Evolutionary conservation across 2,113 vertebrate genomes (phyloP).

Genomic region (Psittacara wagleri): DNA sequence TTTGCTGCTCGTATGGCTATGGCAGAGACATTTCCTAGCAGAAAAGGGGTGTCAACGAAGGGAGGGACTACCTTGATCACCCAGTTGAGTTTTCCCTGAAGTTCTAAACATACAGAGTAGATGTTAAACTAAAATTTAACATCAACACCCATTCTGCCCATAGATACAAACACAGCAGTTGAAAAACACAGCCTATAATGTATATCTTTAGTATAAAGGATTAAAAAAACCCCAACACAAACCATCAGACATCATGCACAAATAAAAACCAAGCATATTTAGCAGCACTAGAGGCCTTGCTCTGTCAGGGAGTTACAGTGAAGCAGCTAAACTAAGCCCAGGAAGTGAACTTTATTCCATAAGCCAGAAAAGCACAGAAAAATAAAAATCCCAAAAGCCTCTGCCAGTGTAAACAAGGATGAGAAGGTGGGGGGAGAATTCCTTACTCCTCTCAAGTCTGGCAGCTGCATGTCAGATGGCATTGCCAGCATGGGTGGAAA

Average conservation of each 20-base stretch:
- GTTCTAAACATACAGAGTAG: background rate
- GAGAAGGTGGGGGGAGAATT: background rate
- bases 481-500: background rate
- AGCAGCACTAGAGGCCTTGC: background rate
- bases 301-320: background rate
- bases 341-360: background rate
- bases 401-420: background rate
- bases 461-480: background rate
- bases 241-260: background rate
- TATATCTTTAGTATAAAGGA: background rate
- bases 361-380: background rate
- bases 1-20: background rate
- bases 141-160: background rate
- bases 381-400: background rate
- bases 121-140: background rate
- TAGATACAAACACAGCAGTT: background rate
- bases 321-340: background rate
- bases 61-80: background rate
- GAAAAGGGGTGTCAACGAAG: background rate
- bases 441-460: background rate
- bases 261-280: background rate
- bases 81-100: background rate
- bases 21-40: background rate
- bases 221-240: background rate
- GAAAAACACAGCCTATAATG: background rate